Percentiles rank a stretch among this genome's conserved stretches.
These are phyloP conservation scores for Cephus runcator DNA, from an alignment of 2,888 invertebrate genomes.

Conservation along the genomic window DNA sequence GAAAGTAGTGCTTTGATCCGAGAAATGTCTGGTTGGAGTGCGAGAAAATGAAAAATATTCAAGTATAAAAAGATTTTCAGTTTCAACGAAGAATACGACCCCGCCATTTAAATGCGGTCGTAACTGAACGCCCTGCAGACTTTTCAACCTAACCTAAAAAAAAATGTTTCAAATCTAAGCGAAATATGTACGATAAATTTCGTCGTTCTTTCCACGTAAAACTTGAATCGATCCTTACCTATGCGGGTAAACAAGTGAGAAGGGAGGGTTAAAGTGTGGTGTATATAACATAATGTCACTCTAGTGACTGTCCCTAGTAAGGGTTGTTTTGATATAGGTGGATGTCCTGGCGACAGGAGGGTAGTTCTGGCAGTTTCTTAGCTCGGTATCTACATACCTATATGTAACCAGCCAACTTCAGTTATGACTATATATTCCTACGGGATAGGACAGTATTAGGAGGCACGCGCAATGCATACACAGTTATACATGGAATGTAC, in stretches of 20 bases:
- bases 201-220: neutral
- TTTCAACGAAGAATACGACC: neutral
- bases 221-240: neutral
- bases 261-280: neutral
- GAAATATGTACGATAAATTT: neutral
- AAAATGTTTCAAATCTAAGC: neutral
- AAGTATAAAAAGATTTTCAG: neutral
- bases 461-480: neutral
- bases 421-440: neutral
- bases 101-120: neutral
- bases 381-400: neutral
- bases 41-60: neutral
- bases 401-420: neutral
- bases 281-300: neutral
- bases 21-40: neutral
- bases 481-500: neutral
- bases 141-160: neutral
- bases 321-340: neutral
- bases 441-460: neutral
- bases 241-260: neutral
- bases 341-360: neutral
- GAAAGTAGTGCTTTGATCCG: no score
- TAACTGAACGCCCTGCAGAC: neutral
- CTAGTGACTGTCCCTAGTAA: neutral
- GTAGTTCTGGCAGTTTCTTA: neutral